Percentiles rank a stretch among this genome's conserved stretches.
Evolutionary conservation across 2,113 vertebrate species (phyloP).

Genomic region (Macroglossus sobrinus): DNA sequence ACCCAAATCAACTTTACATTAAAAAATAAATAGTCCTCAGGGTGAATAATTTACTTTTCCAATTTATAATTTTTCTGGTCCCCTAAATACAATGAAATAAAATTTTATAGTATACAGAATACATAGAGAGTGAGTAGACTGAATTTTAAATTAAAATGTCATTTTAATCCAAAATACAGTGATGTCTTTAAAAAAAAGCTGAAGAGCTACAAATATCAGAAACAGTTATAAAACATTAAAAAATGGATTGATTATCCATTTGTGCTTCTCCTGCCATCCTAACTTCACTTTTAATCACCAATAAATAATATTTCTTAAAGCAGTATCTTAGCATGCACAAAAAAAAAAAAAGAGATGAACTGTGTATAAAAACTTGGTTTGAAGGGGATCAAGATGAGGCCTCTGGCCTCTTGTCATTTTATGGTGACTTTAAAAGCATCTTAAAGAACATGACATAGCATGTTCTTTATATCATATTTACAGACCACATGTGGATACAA

Average conservation of each 20-base stretch:
- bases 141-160: conserved; percentile 41
- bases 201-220: not conserved
- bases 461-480: not conserved
- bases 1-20: conserved; percentile 21
- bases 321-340: not conserved
- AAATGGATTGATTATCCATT: not conserved
- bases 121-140: not conserved
- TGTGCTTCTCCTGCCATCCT: not conserved
- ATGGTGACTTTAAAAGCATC: not conserved
- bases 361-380: not conserved
- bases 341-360: not conserved
- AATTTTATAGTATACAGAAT: not conserved
- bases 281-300: not conserved
- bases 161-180: not conserved
- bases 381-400: not conserved
- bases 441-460: not conserved
- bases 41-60: not conserved
- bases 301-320: not conserved
- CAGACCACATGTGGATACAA: not conserved
- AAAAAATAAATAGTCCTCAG: not conserved
- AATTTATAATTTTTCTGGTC: not conserved
- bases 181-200: conserved; percentile 16
- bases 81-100: not conserved
- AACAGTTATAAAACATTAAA: not conserved
- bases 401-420: not conserved